Base-by-base conservation (phyloP, 2,888 invertebrate species). In the Drosophila kanekoi region DNA sequence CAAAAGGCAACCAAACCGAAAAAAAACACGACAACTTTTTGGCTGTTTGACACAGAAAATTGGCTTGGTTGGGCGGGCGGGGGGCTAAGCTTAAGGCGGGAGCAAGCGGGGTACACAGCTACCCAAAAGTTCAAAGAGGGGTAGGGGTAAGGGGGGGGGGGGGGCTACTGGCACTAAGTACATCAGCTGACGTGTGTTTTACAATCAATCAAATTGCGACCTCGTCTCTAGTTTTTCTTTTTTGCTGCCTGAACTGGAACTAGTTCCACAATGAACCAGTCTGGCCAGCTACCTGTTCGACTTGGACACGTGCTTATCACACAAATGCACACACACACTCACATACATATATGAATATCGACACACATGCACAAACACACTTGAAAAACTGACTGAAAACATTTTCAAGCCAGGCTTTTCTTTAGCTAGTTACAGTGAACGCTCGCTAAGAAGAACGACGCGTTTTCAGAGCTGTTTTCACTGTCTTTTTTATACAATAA, bases 201-300 rank as follows among this genome's bases (percentile, higher is more conserved):
- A 85, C 72, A 81, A 83, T 83, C 83, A 87, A 87, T 83, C 83
- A 83, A 81, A 74, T 33, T 53, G 57, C 79, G 70, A 57, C 64
- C 66, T 65, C 57, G 66, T 62, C 62, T 61, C n/a, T 56, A 61
- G 58, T 54, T 74, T 74, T 59, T 13, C 67, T 62, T 8, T 52
- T 62, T 62, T 58, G 58, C 47, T 43, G 64, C 54, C 62, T 63
- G 61, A 54, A 56, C 49, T 51, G 33, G 43, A 38, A 20, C 52
- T 51, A 35, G 57, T 40, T 53, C 38, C 40, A 33, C 51, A 74
- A 63, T 72, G 87, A 72, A 78, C 45, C 62, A 52, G 47, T 18
- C 67, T 53, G 62, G 47, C 41, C 70, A 48, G 67, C 64, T 67
- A 68, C 59, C 64, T 63, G 72, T 60, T 49, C 23, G 38, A 61